Percentiles rank a stretch among this genome's conserved stretches.
phyloP scores from a whole-genome alignment of 2,888 invertebrate species.

The Athalia rosae region DNA sequence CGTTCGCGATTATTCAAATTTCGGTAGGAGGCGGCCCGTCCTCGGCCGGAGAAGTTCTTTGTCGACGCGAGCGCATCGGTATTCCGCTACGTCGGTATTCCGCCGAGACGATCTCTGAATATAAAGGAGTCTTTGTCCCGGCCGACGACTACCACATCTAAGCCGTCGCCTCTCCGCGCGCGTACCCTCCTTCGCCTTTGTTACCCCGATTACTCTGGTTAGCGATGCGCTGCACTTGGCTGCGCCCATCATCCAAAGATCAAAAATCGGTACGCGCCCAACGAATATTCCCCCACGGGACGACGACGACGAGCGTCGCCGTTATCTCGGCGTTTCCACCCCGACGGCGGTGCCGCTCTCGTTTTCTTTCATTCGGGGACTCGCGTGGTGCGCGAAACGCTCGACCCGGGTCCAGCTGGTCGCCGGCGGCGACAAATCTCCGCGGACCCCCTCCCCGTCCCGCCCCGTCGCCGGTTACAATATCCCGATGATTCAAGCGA shows the following conservation, averaged over 20 bases:
- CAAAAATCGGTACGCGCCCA: too few species aligned
- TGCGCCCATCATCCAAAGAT: too few species aligned
- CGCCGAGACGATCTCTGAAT: slow-evolving; percentile 65
- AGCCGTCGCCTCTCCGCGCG: not conserved
- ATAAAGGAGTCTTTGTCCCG: slow-evolving; percentile 56
- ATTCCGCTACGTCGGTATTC: slow-evolving; percentile 70
- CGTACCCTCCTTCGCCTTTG: not conserved
- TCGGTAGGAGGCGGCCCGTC: slow-evolving; percentile 63
- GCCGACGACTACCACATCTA: slow-evolving; percentile 16
- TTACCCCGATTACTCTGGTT: not conserved
- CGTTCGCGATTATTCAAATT: slow-evolving; percentile 53
- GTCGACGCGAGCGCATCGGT: slow-evolving; percentile 69
- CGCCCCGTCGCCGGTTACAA: too few species aligned
- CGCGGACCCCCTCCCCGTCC: too few species aligned
- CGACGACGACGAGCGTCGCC: too few species aligned
- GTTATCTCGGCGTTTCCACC: not conserved
- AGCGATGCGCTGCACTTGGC: too few species aligned
- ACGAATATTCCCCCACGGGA: too few species aligned
- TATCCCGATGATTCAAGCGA: slow-evolving; percentile 39
- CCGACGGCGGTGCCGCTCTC: not conserved
- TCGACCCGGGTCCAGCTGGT: too few species aligned
- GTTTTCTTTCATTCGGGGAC: not conserved
- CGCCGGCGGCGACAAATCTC: too few species aligned
- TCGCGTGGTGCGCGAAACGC: too few species aligned
- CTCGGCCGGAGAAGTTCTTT: slow-evolving; percentile 72